Conservation (phyloP, 2,797 vertebrate species). For the Syndactyla subalaris region DNA sequence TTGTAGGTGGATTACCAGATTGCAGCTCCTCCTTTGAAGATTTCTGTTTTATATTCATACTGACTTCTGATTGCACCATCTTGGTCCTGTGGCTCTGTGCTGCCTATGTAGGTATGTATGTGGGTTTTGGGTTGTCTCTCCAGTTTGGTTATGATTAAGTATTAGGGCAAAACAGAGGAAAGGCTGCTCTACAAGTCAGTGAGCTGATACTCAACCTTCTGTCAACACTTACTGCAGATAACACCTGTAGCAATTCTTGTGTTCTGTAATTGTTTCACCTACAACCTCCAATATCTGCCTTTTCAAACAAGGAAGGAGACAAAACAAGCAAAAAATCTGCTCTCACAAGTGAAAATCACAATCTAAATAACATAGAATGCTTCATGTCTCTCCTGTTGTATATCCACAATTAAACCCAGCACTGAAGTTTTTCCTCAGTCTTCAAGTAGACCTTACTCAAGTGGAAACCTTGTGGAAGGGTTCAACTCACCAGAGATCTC, state of each 20-base stretch:
- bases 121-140: not conserved
- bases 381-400: not conserved
- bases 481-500: not conserved
- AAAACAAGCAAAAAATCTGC: not conserved
- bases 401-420: not conserved
- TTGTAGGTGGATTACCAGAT: not conserved
- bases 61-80: not conserved
- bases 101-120: not conserved
- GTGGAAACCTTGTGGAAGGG: not conserved
- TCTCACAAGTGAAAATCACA: not conserved
- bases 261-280: not conserved
- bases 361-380: not conserved
- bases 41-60: not conserved
- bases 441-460: not conserved
- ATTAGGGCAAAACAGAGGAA: not conserved
- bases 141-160: not conserved
- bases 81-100: not conserved
- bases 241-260: not conserved
- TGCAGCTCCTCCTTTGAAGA: not conserved
- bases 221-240: not conserved
- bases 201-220: not conserved
- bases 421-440: not conserved
- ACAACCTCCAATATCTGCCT: not conserved
- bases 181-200: not conserved
- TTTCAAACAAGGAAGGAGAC: not conserved